Base-by-base conservation (phyloP, 2,888 invertebrate species). In the Macrosiphum euphorbiae region DNA sequence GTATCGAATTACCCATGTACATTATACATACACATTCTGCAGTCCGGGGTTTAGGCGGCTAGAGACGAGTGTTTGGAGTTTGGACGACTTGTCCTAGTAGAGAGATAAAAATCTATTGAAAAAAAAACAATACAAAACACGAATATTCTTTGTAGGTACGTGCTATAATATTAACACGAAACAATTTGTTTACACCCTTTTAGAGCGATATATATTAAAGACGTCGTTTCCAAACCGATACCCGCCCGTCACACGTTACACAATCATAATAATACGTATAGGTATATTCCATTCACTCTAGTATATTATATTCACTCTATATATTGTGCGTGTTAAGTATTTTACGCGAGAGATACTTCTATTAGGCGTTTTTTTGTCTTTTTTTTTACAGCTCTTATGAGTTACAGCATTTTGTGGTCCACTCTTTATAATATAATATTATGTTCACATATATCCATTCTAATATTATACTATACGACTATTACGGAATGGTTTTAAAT, bases 121-220 rank as follows among this genome's bases (percentile, higher is more conserved):
- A 86, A 86, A 86, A 86, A 86, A 44, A 44, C 5, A 47, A 67
- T 78, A 78, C 16, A 20, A 35, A 78, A 78, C 35, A 35, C 35
- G 16, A 78, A 44, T 41, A 78, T 35, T 78, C 7, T 35, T 35
- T 78, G 61, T 61, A n/a, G 11, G 4, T n/a, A 7, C 20, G 10
- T 35, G 67, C n/a, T n/a, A 13, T 61, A 28, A 78, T 35, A 78
- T 85, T 44, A 85, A 85, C 44, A 44, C 44, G 26, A 44, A 41
- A 26, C 44, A 85, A 85, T 86, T 86, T 86, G 26, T 86, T 86
- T 86, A 86, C 86, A 86, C 47, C 86, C 28, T 47, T 86, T 85
- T 86, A 47, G 44, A 86, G 28, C 26, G 47, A 86, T n/a, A 86
- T n/a, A 86, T 35, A 86, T 86, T 86, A 86, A 78, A 78, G 16